phyloP scores from a whole-genome alignment of 2,888 invertebrate species.

The Xestobium rufovillosum region DNA sequence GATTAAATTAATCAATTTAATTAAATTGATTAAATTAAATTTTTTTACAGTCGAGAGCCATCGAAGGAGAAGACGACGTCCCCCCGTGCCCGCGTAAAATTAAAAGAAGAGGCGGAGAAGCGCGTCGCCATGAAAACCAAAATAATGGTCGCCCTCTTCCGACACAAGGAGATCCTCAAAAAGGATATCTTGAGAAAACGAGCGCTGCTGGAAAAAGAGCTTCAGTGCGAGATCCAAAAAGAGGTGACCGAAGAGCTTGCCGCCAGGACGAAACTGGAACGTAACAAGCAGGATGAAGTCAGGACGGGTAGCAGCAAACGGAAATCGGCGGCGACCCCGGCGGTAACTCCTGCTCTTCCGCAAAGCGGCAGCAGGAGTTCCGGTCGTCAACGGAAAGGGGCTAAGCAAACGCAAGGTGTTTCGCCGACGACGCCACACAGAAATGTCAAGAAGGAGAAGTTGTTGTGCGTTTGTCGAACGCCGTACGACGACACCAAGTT shows the following conservation, averaged over 20 bases:
- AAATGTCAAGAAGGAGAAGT: constrained; percentile 58
- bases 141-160: constrained; percentile 68
- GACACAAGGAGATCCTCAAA: constrained; percentile 86
- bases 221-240: constrained; percentile 84
- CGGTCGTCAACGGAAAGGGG: constrained; percentile 22
- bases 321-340: constrained; percentile 45
- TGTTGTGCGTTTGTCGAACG: constrained; percentile 87
- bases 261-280: constrained; percentile 61
- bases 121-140: constrained; percentile 51
- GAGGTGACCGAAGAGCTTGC: constrained; percentile 69
- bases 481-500: constrained; percentile 96
- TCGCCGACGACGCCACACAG: constrained; percentile 21
- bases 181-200: constrained; percentile 90
- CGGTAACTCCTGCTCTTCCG: constrained; percentile 38
- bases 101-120: constrained; percentile 47
- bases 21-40: too few species aligned
- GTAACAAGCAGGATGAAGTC: constrained; percentile 52
- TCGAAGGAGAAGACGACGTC: constrained; percentile 34
- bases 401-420: constrained; percentile 10
- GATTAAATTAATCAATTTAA: too few species aligned
- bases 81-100: constrained; percentile 35
- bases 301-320: constrained; percentile 53
- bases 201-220: constrained; percentile 77
- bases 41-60: too few species aligned
- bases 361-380: constrained; percentile 23